Conservation (phyloP, 2,888 invertebrate genomes). For the Sinohyriopsis cumingii region DNA sequence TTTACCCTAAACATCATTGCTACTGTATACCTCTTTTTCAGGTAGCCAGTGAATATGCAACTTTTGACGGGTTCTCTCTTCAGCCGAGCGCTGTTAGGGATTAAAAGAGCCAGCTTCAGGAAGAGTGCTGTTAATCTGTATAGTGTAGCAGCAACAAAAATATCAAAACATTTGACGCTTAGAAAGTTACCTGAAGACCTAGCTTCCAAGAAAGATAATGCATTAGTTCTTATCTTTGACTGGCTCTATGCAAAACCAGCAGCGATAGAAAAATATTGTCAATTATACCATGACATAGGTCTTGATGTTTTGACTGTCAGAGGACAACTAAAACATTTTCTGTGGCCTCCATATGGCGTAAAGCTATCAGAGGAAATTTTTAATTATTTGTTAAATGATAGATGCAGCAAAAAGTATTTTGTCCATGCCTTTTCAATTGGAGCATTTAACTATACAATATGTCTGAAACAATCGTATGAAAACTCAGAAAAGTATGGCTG, state of each 20-base stretch:
- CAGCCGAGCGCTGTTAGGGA: too few species aligned
- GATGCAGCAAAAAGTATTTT: slow-evolving; percentile 18
- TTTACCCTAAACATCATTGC: too few species aligned
- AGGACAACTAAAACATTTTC: slow-evolving; percentile 37
- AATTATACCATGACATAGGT: slow-evolving; percentile 44
- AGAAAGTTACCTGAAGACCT: slow-evolving; percentile 1
- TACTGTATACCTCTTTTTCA: too few species aligned
- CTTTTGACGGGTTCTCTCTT: too few species aligned
- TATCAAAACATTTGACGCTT: slow-evolving; percentile 11
- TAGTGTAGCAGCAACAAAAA: background rate
- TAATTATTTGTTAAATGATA: slow-evolving; percentile 18
- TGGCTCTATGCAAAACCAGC: slow-evolving; percentile 45
- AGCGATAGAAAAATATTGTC: slow-evolving; percentile 38
- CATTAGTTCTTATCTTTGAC: slow-evolving; percentile 44
- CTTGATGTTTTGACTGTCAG: slow-evolving; percentile 43
- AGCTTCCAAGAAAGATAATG: slow-evolving; percentile 4
- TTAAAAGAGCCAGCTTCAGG: too few species aligned
- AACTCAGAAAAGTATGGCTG: slow-evolving; percentile 18
- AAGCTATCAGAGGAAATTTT: slow-evolving; percentile 31
- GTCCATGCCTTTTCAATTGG: slow-evolving; percentile 52
- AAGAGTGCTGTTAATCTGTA: too few species aligned
- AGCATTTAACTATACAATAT: slow-evolving; percentile 46
- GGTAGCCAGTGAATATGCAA: too few species aligned
- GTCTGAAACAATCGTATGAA: slow-evolving; percentile 13
- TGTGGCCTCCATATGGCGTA: slow-evolving; percentile 40